Conservation (phyloP, 2,888 invertebrate species). For the Xestia c-nigrum region DNA sequence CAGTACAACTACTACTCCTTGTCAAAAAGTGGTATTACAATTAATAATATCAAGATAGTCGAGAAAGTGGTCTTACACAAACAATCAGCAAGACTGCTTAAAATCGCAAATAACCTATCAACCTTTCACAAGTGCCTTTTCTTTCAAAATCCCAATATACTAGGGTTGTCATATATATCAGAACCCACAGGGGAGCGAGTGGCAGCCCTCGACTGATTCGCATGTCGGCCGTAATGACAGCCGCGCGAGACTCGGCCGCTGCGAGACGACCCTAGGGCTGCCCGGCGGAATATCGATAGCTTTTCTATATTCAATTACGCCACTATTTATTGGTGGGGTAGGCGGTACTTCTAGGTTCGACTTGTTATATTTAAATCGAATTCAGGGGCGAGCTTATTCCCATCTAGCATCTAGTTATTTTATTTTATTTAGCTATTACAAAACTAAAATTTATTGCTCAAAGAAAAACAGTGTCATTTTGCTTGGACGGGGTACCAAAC, state of each 20-base stretch:
- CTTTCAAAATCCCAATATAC: slow-evolving; percentile 6
- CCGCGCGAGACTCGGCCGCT: slow-evolving; percentile 17
- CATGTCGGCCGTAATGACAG: slow-evolving; percentile 38
- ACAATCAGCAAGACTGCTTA: not conserved
- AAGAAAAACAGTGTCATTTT: not conserved
- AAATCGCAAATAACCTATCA: not conserved
- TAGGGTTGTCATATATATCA: slow-evolving; percentile 20
- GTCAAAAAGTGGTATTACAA: too few species aligned
- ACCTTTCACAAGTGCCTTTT: slow-evolving; percentile 2
- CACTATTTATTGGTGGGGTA: not conserved
- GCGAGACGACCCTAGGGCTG: slow-evolving; percentile 28
- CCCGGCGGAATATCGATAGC: not conserved
- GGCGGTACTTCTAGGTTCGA: not conserved
- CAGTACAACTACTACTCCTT: too few species aligned
- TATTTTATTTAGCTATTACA: too few species aligned
- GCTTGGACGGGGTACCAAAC: not conserved
- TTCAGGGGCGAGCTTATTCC: not conserved
- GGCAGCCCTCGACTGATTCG: slow-evolving; percentile 30
- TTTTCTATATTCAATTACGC: slow-evolving; percentile 16
- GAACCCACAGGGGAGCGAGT: not conserved
- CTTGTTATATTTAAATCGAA: not conserved
- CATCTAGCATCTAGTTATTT: too few species aligned
- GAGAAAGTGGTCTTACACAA: too few species aligned
- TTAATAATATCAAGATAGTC: too few species aligned
- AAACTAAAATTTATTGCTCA: not conserved